Percentiles rank a stretch among this genome's conserved stretches.
Conservation (phyloP, 2,888 invertebrate species). For the Hetaerina titia region DNA sequence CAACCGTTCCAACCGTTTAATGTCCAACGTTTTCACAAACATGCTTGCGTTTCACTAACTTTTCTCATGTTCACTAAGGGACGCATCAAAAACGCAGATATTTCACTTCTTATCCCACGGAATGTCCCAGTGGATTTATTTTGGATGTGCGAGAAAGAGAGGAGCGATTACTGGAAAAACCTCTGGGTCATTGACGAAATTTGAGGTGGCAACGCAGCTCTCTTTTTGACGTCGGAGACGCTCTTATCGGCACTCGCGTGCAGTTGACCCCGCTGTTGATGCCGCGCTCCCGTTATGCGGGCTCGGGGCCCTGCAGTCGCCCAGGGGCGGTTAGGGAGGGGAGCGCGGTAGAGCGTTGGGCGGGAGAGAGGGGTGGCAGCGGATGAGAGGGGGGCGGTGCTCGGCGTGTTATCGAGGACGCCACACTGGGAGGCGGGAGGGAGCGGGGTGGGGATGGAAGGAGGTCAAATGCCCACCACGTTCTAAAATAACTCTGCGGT, state of each 20-base stretch:
- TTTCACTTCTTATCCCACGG: no score
- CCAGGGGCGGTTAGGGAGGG: not conserved
- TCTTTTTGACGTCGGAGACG: not conserved
- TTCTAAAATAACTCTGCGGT: constrained; percentile 46
- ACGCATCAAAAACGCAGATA: no score
- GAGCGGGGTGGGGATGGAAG: not conserved
- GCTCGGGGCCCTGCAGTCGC: not conserved
- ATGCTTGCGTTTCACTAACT: no score
- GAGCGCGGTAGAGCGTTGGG: not conserved
- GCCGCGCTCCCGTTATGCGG: constrained; percentile 33
- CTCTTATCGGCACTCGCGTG: not conserved
- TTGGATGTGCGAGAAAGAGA: not conserved
- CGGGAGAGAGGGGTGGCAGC: not conserved
- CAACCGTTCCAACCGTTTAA: no score
- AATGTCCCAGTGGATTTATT: no score
- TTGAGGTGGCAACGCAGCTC: not conserved
- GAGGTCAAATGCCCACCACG: constrained; percentile 56
- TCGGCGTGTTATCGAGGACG: not conserved
- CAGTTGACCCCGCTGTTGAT: not conserved
- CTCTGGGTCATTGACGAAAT: not conserved
- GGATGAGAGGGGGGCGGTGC: not conserved
- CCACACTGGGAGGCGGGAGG: not conserved
- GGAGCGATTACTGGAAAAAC: no score
- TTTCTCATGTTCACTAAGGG: no score
- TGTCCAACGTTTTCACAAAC: no score